Conservation (phyloP, 2,113 vertebrate species). For the Epinephelus fuscoguttatus region DNA sequence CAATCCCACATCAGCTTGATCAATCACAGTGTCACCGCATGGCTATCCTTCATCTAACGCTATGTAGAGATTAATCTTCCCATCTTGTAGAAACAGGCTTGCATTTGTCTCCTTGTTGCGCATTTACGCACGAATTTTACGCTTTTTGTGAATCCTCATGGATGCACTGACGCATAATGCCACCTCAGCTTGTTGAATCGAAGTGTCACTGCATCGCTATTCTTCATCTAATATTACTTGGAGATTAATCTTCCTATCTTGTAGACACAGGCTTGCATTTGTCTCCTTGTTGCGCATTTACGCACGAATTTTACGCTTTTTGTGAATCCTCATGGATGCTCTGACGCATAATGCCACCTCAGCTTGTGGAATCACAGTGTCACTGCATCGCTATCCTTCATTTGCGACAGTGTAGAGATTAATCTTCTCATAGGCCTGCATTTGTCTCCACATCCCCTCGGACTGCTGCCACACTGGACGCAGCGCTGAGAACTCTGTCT, state of each 20-base stretch:
- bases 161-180: background rate
- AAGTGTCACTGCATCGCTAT: constrained; percentile 19
- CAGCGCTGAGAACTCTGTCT: constrained; percentile 84
- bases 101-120: constrained; percentile 45
- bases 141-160: background rate
- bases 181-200: constrained; percentile 31
- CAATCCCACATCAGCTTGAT: background rate
- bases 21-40: background rate
- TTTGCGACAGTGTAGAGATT: constrained; percentile 31
- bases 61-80: too few relatives aligned
- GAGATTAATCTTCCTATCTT: constrained; percentile 38
- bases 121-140: background rate
- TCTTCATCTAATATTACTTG: constrained; percentile 20
- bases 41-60: too few relatives aligned
- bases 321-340: background rate
- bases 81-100: too few relatives aligned
- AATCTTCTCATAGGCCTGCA: constrained; percentile 48
- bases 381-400: constrained; percentile 30
- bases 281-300: too few relatives aligned
- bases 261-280: too few relatives aligned
- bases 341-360: background rate
- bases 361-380: constrained; percentile 36
- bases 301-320: background rate
- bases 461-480: constrained; percentile 72
- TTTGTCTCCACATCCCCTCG: constrained; percentile 64